Conservation (phyloP, 1,140 invertebrate species). For the Wiebesia pumilae region DNA sequence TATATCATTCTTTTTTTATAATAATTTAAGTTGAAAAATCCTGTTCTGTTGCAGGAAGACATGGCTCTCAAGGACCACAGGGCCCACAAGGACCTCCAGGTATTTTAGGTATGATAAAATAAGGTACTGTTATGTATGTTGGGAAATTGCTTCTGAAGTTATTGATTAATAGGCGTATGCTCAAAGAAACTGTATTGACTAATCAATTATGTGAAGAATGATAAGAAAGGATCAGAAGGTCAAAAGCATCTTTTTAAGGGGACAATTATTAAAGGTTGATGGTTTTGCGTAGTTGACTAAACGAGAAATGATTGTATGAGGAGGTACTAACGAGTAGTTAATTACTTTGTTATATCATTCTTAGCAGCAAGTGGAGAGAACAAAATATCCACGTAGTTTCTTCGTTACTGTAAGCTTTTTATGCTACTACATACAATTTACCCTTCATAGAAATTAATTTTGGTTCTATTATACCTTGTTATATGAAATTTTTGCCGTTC, state of each 20-base stretch:
- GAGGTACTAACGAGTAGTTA: conserved; percentile 58
- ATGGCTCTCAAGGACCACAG: conserved; percentile 57
- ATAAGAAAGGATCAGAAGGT: not conserved
- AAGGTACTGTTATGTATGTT: not conserved
- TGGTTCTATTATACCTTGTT: not conserved
- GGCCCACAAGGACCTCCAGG: conserved; percentile 65
- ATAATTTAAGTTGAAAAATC: not conserved
- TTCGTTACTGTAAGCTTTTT: conserved; percentile 22
- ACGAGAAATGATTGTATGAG: conserved; percentile 57
- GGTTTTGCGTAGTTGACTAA: conserved; percentile 63
- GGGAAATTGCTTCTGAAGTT: not conserved
- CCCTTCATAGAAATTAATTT: conserved; percentile 54
- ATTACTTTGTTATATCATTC: conserved; percentile 62
- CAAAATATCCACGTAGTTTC: not conserved
- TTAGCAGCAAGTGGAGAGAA: conserved; percentile 25
- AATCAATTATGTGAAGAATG: too few species aligned
- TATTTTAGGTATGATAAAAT: conserved; percentile 54
- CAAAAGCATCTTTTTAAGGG: not conserved
- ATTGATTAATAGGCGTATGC: not conserved
- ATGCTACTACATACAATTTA: conserved; percentile 51
- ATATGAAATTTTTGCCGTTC: not conserved
- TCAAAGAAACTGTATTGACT: not conserved
- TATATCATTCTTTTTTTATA: too few species aligned
- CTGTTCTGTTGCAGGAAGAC: conserved; percentile 55
- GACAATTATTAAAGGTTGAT: conserved; percentile 58